Conservation (phyloP, 2,113 vertebrate species). For the Erinaceus europaeus region DNA sequence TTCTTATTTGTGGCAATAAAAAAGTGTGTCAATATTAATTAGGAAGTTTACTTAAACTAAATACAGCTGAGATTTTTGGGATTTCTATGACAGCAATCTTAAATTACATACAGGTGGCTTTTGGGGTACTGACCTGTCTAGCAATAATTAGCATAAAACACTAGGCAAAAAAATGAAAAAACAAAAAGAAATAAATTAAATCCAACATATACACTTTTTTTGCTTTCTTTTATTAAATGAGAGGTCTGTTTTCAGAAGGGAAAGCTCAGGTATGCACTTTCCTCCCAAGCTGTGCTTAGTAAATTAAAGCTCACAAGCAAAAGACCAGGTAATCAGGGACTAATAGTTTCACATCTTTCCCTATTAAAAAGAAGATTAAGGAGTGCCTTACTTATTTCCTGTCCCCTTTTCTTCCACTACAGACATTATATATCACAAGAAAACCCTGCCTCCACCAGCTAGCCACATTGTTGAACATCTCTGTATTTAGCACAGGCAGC, state of each 20-base stretch:
- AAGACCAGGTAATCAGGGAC: not conserved
- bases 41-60: not conserved
- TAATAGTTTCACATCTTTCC: not conserved
- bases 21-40: not conserved
- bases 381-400: not conserved
- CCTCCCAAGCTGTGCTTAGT: not conserved
- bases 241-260: not conserved
- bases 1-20: not conserved
- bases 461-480: conserved; percentile 68
- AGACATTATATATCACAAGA: conserved; percentile 36
- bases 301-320: not conserved
- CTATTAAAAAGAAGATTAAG: not conserved
- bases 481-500: conserved; percentile 64
- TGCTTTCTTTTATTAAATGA: not conserved
- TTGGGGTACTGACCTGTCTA: not conserved
- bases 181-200: not conserved
- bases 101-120: not conserved
- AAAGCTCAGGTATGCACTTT: not conserved
- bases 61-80: not conserved
- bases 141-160: not conserved
- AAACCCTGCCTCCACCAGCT: conserved; percentile 53
- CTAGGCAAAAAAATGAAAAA: not conserved
- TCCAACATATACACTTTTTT: fast-evolving
- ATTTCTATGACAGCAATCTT: not conserved
- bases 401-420: conserved; percentile 18